Conservation (phyloP, 2,888 invertebrate genomes). For the Crocallis elinguaria region DNA sequence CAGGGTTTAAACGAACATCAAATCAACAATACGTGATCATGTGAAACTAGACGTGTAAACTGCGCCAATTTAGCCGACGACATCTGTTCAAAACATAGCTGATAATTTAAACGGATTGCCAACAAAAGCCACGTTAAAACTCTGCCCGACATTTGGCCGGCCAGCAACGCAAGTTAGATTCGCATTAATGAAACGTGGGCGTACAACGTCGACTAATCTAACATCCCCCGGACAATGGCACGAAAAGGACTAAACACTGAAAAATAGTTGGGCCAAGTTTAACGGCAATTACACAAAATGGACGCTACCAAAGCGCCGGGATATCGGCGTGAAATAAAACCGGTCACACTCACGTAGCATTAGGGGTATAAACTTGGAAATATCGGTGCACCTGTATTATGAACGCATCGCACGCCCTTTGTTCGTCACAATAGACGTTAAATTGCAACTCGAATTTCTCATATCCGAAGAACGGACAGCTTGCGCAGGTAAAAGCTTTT, state of each 20-base stretch:
- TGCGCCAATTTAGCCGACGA: constrained; percentile 49
- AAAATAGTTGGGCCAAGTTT: constrained; percentile 73
- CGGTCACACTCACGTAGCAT: constrained; percentile 66
- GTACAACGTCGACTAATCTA: constrained; percentile 62
- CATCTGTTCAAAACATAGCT: constrained; percentile 59
- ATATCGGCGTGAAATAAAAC: constrained; percentile 76
- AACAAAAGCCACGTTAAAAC: constrained; percentile 66
- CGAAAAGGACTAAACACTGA: constrained; percentile 71
- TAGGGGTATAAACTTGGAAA: constrained; percentile 64
- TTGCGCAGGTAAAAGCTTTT: constrained; percentile 64
- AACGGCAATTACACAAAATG: constrained; percentile 78
- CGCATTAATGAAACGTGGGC: constrained; percentile 79
- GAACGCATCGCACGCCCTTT: constrained; percentile 78
- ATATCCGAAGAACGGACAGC: constrained; percentile 60
- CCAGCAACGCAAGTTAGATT: constrained; percentile 72
- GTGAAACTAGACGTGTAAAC: constrained; percentile 24
- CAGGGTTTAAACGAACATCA: not conserved
- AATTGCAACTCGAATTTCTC: constrained; percentile 81
- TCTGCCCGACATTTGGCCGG: constrained; percentile 55
- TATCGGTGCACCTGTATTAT: constrained; percentile 79
- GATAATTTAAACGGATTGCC: constrained; percentile 57
- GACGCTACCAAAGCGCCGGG: constrained; percentile 69
- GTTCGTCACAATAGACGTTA: constrained; percentile 78
- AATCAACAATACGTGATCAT: constrained; percentile 4
- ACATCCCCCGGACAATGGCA: constrained; percentile 62